Base-by-base conservation (phyloP, 2,797 vertebrate genomes). In the Lerista edwardsae region DNA sequence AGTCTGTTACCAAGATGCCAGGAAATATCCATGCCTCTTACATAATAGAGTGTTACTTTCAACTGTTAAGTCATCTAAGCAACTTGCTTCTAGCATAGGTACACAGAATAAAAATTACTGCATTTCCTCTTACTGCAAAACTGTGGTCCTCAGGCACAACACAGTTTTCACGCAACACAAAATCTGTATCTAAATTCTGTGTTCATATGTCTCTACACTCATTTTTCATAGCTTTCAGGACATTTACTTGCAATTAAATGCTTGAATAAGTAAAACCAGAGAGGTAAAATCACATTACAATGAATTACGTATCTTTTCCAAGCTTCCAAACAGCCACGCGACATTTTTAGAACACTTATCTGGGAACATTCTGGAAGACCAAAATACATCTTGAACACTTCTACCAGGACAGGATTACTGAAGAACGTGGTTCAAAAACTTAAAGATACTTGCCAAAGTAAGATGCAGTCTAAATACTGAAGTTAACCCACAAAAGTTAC, bases 1-100 rank as follows among this genome's bases (percentile, higher is more conserved):
- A 47, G n/a, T 12, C 39, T 75, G 76, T 83, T 69, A 80, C 75
- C 27, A 69, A 81, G 34, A 87, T 2, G 7, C 88, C 15, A 2
- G 36, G 69, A 86, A 31, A 1, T 39, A 62, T 69, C 25, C 0
- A 0, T 57, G 64, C 36, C n/a, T 6, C 73, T 10, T 84, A 72
- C 59, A 44, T 15, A 27, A 75, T 80, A 36, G 6, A 83, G 75
- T 41, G 55, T n/a, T 0, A 17, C 47, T 1, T 15, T 77, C 41
- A 36, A 1, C 71, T 21, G 29, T 47, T 23, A 72, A 9, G 3
- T 14, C 0, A 34, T 7, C 11, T 10, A 87, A 68, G 34, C 17
- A 31, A 8, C 0, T 5, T 12, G 47, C 27, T 71, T 84, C 77
- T 14, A 31, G 14, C 57, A 85, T 39, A 89, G 1, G 41, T 12